Evolutionary conservation across 2,797 vertebrate species (phyloP).

Genomic region (Simalia tracyae): DNA sequence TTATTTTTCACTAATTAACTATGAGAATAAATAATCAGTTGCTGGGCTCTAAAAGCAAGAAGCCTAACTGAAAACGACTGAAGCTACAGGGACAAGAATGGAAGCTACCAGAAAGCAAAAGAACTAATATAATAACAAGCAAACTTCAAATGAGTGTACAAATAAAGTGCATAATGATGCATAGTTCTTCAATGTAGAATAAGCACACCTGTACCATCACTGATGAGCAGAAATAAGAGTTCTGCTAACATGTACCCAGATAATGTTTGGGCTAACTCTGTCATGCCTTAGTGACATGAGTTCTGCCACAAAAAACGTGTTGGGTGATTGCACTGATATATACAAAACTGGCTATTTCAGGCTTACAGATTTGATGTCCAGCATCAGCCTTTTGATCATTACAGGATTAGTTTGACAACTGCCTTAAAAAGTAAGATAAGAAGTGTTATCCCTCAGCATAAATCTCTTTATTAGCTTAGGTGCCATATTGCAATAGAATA

Average conservation of each 20-base stretch:
- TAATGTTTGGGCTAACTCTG: neutral
- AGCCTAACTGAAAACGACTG: conserved; percentile 33
- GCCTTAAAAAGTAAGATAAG: conserved; percentile 21
- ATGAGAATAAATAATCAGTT: conserved; percentile 36
- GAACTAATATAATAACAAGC: conserved; percentile 36
- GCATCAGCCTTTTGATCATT: conserved; percentile 27
- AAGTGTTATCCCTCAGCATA: conserved; percentile 25
- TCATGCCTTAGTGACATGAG: conserved; percentile 9
- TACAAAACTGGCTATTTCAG: conserved; percentile 25
- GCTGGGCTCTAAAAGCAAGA: conserved; percentile 33
- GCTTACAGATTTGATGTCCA: neutral
- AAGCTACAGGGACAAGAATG: conserved; percentile 40
- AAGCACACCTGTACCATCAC: neutral
- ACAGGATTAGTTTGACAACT: conserved; percentile 1
- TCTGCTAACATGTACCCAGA: neutral
- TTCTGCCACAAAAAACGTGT: neutral
- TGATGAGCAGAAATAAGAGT: neutral
- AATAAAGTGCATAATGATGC: conserved; percentile 34
- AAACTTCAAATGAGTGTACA: conserved; percentile 21
- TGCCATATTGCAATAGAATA: conserved; percentile 25
- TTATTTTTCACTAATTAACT: conserved; percentile 36
- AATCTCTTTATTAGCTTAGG: neutral
- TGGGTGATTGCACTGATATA: neutral
- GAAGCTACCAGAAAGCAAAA: conserved; percentile 30
- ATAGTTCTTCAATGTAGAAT: conserved; percentile 27